Conservation (phyloP, 2,113 vertebrate species). For the Petromus typicus region DNA sequence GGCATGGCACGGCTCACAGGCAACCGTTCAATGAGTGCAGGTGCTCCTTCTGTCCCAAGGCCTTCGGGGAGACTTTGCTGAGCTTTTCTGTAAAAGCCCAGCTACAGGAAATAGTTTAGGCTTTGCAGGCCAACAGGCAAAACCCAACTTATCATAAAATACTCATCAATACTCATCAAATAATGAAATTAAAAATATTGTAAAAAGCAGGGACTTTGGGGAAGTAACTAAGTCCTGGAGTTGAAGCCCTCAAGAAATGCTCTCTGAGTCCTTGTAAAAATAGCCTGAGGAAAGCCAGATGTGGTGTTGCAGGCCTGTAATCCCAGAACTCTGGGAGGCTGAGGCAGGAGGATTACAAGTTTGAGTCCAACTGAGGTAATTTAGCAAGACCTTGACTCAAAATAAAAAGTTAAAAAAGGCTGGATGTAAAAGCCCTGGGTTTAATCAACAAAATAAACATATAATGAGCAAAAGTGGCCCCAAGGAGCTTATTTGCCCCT, state of each 20-base stretch:
- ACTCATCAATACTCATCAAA: not conserved
- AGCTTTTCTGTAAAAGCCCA: not conserved
- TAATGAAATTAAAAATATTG: not conserved
- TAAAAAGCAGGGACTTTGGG: not conserved
- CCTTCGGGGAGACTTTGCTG: fast-evolving
- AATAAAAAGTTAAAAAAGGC: not conserved
- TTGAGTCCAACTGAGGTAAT: not conserved
- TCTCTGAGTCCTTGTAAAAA: not conserved
- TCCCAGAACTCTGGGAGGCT: not conserved
- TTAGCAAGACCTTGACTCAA: not conserved
- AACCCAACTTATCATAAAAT: not conserved
- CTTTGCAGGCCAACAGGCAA: not conserved
- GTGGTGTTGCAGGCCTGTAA: not conserved
- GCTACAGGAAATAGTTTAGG: not conserved
- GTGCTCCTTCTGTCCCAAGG: fast-evolving
- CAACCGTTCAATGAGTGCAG: fast-evolving
- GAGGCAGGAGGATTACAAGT: not conserved
- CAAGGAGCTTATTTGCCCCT: not conserved
- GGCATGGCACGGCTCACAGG: fast-evolving
- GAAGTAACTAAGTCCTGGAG: not conserved
- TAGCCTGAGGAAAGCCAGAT: not conserved
- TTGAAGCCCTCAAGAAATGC: too few relatives aligned
- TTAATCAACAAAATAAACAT: not conserved
- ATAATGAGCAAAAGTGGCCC: not conserved
- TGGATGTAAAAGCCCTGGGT: not conserved